These are phyloP conservation scores for Helarctos malayanus DNA, from an alignment of 2,797 vertebrate genomes.

Conservation along the genomic window DNA sequence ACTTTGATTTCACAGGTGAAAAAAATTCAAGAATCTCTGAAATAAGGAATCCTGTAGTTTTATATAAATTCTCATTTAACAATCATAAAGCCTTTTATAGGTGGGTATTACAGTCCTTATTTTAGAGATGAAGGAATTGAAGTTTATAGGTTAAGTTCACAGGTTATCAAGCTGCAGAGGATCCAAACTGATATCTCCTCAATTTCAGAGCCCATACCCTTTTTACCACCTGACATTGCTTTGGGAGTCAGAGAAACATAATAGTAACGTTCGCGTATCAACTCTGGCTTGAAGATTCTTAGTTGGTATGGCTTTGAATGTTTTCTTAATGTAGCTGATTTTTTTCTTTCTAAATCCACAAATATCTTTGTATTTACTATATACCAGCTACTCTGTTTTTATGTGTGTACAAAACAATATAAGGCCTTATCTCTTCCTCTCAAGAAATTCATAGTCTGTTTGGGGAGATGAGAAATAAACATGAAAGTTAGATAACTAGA, in stretches of 20 bases:
- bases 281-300: slow-evolving; percentile 16
- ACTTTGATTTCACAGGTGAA: not conserved
- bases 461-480: slow-evolving; percentile 75
- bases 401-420: slow-evolving; percentile 42
- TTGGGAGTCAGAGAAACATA: not conserved
- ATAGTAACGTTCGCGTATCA: not conserved
- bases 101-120: not conserved
- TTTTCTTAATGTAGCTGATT: slow-evolving; percentile 53
- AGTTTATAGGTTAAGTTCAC: not conserved
- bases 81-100: not conserved
- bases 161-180: not conserved
- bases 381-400: slow-evolving; percentile 2
- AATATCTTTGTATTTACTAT: slow-evolving; percentile 7
- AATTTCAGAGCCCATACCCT: not conserved
- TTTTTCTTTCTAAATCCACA: not conserved
- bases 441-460: slow-evolving; percentile 59
- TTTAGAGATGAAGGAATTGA: slow-evolving; percentile 48
- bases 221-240: not conserved
- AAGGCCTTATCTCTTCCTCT: slow-evolving; percentile 47
- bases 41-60: slow-evolving; percentile 30
- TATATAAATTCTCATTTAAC: slow-evolving; percentile 6
- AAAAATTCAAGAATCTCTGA: slow-evolving; percentile 13
- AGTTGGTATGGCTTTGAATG: slow-evolving; percentile 24
- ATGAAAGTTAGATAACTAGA: slow-evolving; percentile 69
- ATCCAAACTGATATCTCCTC: not conserved